phyloP scores from a whole-genome alignment of 2,888 invertebrate species.

The Chloroclysta siterata region DNA sequence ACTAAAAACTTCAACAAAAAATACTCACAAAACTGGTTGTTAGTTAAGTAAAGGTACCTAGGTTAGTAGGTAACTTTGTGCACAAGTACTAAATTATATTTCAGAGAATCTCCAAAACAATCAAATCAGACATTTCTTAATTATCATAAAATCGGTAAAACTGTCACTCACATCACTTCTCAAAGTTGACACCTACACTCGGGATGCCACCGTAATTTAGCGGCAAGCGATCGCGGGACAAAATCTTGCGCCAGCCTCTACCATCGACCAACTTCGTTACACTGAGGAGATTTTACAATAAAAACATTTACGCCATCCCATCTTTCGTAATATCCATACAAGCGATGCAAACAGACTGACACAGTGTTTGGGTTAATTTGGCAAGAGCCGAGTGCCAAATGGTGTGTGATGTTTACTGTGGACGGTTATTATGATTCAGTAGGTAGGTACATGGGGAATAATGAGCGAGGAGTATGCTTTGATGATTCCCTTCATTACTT shows the following conservation, averaged over 20 bases:
- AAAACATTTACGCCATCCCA: slow-evolving; percentile 63
- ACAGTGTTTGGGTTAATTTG: slow-evolving; percentile 67
- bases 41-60: too few relatives aligned
- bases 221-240: slow-evolving; percentile 30
- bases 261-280: slow-evolving; percentile 61
- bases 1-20: too few relatives aligned
- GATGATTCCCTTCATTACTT: slow-evolving; percentile 14
- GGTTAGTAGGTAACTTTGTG: not conserved
- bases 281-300: slow-evolving; percentile 70
- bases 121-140: not conserved
- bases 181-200: slow-evolving; percentile 22
- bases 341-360: slow-evolving; percentile 48
- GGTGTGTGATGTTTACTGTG: slow-evolving; percentile 40
- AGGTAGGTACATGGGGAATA: slow-evolving; percentile 7
- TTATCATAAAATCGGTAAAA: not conserved
- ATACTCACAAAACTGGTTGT: too few relatives aligned
- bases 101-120: not conserved
- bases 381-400: slow-evolving; percentile 64
- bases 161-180: slow-evolving; percentile 14
- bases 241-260: slow-evolving; percentile 61
- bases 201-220: slow-evolving; percentile 40
- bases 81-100: not conserved
- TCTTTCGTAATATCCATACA: slow-evolving; percentile 67
- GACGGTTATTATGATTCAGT: slow-evolving; percentile 21
- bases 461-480: slow-evolving; percentile 14